Evolutionary conservation across 1,140 invertebrate genomes (phyloP).

Genomic region (Nasonia vitripennis): DNA sequence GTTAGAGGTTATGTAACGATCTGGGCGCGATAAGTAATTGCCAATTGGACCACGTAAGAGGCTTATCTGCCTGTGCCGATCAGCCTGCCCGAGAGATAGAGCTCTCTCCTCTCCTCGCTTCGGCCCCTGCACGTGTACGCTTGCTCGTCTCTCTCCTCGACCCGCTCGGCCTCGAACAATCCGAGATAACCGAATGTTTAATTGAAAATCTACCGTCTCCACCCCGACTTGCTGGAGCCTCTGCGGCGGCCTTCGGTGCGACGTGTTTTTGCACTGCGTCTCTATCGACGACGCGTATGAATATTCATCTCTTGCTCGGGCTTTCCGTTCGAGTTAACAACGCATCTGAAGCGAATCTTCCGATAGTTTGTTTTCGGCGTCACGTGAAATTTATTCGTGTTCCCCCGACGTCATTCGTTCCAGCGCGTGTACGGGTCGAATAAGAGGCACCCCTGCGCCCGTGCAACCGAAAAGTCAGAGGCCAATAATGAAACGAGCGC

Average conservation of each 20-base stretch:
- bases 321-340: neutral
- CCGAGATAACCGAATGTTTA: neutral
- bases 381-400: slow-evolving; percentile 49
- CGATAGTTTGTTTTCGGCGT: slow-evolving; percentile 17
- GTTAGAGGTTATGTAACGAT: slow-evolving; percentile 54
- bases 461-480: neutral
- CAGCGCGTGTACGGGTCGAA: no score
- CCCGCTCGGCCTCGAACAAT: neutral
- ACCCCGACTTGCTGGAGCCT: neutral
- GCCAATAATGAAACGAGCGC: neutral
- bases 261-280: neutral
- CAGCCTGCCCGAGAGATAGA: slow-evolving; percentile 49
- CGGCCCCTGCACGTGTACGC: neutral
- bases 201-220: slow-evolving; percentile 1
- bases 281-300: neutral
- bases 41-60: slow-evolving; percentile 56
- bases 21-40: slow-evolving; percentile 54
- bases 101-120: neutral
- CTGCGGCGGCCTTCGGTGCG: neutral
- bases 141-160: neutral
- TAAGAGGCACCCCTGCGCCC: neutral
- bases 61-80: slow-evolving; percentile 52
- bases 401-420: neutral
- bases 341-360: neutral
- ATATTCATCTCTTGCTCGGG: neutral